Evolutionary conservation across 2,888 invertebrate species (phyloP).

Genomic region (Molorchus minor): DNA sequence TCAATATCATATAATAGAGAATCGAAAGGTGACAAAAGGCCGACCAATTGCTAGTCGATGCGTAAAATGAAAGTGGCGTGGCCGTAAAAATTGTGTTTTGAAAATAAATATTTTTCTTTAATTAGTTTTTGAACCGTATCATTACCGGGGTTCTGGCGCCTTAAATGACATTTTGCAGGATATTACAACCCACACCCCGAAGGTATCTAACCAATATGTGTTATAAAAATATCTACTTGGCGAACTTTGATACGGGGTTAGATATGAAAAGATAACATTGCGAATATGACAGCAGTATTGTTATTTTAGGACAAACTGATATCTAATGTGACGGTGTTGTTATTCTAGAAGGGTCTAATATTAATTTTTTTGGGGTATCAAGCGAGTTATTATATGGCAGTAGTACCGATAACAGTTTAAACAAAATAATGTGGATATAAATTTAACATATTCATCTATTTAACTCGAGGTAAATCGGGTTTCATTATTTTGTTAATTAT

Average conservation of each 20-base stretch:
- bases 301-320: slow-evolving; percentile 18
- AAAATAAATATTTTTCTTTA: slow-evolving; percentile 59
- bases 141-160: slow-evolving; percentile 33
- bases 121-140: slow-evolving; percentile 46
- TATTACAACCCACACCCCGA: slow-evolving; percentile 40
- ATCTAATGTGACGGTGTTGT: slow-evolving; percentile 8
- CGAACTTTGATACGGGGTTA: slow-evolving; percentile 9
- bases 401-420: too few relatives aligned
- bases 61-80: slow-evolving; percentile 45
- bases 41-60: slow-evolving; percentile 50
- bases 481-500: slow-evolving; percentile 11
- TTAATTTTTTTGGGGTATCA: neutral
- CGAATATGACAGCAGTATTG: slow-evolving; percentile 2
- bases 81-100: slow-evolving; percentile 50
- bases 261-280: slow-evolving; percentile 22
- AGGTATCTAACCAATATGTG: slow-evolving; percentile 16
- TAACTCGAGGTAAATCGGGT: neutral
- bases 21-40: slow-evolving; percentile 47
- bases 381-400: too few relatives aligned
- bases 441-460: neutral
- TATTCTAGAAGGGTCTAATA: neutral
- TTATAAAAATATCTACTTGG: slow-evolving; percentile 9
- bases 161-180: slow-evolving; percentile 39
- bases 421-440: neutral
- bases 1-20: slow-evolving; percentile 25